Evolutionary conservation across 2,888 invertebrate species (phyloP).

Genomic region (Xylophagus ater): DNA sequence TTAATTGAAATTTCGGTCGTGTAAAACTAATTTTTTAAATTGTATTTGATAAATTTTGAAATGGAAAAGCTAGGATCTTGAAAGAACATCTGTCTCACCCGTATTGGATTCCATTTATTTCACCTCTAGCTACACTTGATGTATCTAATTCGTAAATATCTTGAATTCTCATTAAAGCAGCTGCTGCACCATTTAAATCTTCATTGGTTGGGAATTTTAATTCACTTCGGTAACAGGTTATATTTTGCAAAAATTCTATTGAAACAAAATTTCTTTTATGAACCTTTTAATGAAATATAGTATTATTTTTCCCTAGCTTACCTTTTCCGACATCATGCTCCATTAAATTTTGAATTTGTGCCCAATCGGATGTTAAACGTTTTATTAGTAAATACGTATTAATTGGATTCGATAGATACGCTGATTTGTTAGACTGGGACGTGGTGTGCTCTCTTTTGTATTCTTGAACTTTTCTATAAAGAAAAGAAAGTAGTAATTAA

Average conservation of each 20-base stretch:
- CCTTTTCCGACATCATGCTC: slow-evolving; percentile 17
- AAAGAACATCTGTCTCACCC: slow-evolving; percentile 44
- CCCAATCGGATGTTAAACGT: slow-evolving; percentile 75
- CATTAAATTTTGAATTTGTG: slow-evolving; percentile 48
- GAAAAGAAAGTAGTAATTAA: slow-evolving; percentile 1
- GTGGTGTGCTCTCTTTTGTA: slow-evolving; percentile 59
- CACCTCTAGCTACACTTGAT: slow-evolving; percentile 41
- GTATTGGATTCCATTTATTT: slow-evolving; percentile 44
- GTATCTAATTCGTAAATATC: slow-evolving; percentile 49
- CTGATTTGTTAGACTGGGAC: no score
- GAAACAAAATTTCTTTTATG: slow-evolving; percentile 1
- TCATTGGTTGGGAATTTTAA: slow-evolving; percentile 77
- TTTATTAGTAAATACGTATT: slow-evolving; percentile 88
- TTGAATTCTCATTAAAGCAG: slow-evolving; percentile 60
- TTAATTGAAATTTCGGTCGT: background rate
- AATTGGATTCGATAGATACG: slow-evolving; percentile 69
- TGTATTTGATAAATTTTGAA: no score
- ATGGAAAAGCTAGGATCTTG: background rate
- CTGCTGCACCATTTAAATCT: slow-evolving; percentile 83
- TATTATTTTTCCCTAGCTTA: slow-evolving; percentile 1
- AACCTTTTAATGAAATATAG: background rate
- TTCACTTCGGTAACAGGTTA: slow-evolving; percentile 58
- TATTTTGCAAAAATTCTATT: slow-evolving; percentile 55
- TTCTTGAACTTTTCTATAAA: slow-evolving; percentile 44
- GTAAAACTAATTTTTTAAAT: background rate